Evolutionary conservation across 2,888 invertebrate species (phyloP), one percentile per base, ranked within the genome.

Genomic region (Escarpia spicata): DNA sequence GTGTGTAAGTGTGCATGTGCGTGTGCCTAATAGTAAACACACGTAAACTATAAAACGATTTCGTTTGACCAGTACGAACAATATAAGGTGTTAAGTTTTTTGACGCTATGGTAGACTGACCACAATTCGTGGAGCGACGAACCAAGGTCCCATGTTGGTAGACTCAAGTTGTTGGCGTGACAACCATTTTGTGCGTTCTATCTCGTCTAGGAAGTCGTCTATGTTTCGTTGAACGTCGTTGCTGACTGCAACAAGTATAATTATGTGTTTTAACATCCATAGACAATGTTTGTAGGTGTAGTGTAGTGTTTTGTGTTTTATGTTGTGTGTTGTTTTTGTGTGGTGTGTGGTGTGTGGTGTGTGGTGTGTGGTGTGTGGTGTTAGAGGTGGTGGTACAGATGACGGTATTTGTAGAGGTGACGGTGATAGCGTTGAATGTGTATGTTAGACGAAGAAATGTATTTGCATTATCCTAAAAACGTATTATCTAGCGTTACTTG

Each of bases 111-210:
- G 26, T 26, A 26, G 19, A 75, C 91, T 45, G 15, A 91, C 91
- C 91, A 91, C 45, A 45, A 91, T n/a, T 91, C 52, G 44, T 19
- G 91, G 91, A 4, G 37, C 45, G 12, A 91, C 52, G 91, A 52
- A 91, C 58, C 45, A n/a, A 15, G 44, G 26, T 3, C 91, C 91
- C 37, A 91, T 43, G 45, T n/a, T 91, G 1, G 58, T 58, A n/a
- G 43, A 37, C 52, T 91, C 91, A 15, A 91, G 37, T n/a, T 91
- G 91, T 91, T 91, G 91, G 3, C 91, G 43, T 26, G 91, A 43
- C 91, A 91, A 45, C 91, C 91, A 91, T n/a, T 91, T 91, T 10
- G 91, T 91, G 37, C 45, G 44, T 45, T 91, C 91, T 91, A 91
- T 91, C 91, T 91, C 91, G 58, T 45, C 91, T 3, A 52, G 15